Percentiles rank a stretch among this genome's conserved stretches.
phyloP scores from a whole-genome alignment of 2,888 invertebrate species.

The Noctua janthina region DNA sequence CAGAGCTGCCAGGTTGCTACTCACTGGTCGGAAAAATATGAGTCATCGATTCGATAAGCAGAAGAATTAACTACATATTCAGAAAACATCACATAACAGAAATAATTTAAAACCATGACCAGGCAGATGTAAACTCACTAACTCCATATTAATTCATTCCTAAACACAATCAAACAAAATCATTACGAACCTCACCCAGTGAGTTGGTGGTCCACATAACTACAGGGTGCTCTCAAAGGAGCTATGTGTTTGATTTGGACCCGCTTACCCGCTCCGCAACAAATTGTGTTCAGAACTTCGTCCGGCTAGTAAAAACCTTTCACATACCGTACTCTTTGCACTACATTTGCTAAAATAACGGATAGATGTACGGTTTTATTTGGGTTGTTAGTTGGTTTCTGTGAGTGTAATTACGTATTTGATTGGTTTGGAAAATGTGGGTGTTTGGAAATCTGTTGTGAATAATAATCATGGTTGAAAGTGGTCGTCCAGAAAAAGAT shows the following conservation, averaged over 20 bases:
- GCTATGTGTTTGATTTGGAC: conserved; percentile 82
- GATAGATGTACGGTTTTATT: conserved; percentile 52
- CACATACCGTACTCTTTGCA: conserved; percentile 67
- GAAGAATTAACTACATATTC: not conserved
- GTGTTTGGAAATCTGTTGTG: not conserved
- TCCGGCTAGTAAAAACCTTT: conserved; percentile 72
- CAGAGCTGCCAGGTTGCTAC: too few relatives aligned
- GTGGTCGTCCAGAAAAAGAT: too few relatives aligned
- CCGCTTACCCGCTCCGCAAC: conserved; percentile 73
- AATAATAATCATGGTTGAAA: not conserved
- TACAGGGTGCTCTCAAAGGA: conserved; percentile 77
- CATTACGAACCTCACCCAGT: conserved; percentile 63
- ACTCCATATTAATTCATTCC: conserved; percentile 46
- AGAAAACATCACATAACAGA: not conserved
- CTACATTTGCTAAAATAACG: conserved; percentile 68
- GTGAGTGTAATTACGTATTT: conserved; percentile 33
- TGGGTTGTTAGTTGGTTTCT: conserved; percentile 37
- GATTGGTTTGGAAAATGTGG: not conserved
- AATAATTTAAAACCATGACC: conserved; percentile 23
- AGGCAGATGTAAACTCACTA: not conserved
- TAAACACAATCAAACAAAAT: conserved; percentile 60
- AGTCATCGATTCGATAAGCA: too few relatives aligned
- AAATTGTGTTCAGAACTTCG: conserved; percentile 79
- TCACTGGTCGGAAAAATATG: too few relatives aligned
- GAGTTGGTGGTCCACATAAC: conserved; percentile 63